phyloP scores from a whole-genome alignment of 2,888 invertebrate genomes.

The Petrolisthes cinctipes region DNA sequence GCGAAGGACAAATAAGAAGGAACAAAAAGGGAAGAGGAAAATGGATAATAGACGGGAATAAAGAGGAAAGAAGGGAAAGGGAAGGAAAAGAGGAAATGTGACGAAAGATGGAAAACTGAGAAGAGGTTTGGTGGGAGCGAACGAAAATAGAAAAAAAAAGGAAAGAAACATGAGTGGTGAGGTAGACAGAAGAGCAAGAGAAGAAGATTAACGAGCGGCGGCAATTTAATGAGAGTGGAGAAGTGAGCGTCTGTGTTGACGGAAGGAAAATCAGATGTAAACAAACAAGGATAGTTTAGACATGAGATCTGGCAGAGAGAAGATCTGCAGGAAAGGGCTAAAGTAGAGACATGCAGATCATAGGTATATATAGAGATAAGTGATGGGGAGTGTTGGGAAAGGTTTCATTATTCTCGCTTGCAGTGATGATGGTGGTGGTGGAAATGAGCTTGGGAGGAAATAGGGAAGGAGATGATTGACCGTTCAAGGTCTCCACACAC shows the following conservation, averaged over 20 bases:
- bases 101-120: neutral
- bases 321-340: neutral
- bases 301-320: neutral
- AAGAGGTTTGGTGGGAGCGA: no score
- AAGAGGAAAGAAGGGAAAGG: neutral
- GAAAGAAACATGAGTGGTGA: neutral
- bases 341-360: neutral
- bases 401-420: no score
- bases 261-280: neutral
- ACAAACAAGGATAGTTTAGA: neutral
- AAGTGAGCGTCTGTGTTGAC: neutral
- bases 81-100: neutral
- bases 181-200: neutral
- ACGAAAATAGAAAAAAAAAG: neutral
- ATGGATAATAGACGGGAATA: neutral
- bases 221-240: no score
- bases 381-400: constrained; percentile 1
- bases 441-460: no score
- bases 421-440: no score
- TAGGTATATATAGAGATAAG: neutral
- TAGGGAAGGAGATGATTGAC: no score
- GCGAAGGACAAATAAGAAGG: neutral
- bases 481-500: no score
- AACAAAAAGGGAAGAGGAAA: constrained; percentile 3
- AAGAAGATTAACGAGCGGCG: neutral